Percentiles rank a stretch among this genome's conserved stretches.
Evolutionary conservation across 1,140 invertebrate genomes (phyloP).

Genomic region (Rhizoglyphus robini): DNA sequence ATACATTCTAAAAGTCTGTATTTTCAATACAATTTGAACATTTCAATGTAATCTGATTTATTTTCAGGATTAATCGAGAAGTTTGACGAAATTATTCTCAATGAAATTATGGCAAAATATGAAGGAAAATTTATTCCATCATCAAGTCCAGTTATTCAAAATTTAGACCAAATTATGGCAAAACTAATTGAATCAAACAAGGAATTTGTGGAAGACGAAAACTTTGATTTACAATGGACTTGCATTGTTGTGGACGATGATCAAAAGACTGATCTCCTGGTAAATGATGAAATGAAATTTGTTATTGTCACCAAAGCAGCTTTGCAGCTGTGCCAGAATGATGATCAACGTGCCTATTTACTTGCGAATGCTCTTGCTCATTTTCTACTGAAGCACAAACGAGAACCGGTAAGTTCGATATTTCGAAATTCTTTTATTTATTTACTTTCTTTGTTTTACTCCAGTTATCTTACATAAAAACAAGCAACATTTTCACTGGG

Average conservation of each 20-base stretch:
- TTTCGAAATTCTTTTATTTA: background rate
- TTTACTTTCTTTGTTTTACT: background rate
- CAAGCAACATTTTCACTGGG: no score
- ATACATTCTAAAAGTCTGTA: background rate
- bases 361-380: constrained; percentile 4
- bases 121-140: constrained; percentile 3
- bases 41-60: background rate
- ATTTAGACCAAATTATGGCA: background rate
- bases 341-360: constrained; percentile 15
- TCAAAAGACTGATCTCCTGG: constrained; percentile 2
- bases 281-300: background rate
- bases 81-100: background rate
- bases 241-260: constrained; percentile 11
- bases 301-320: background rate
- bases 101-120: background rate
- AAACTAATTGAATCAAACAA: constrained; percentile 10
- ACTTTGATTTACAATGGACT: background rate
- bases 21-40: background rate
- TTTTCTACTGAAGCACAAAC: constrained; percentile 4
- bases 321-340: constrained; percentile 6
- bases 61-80: background rate
- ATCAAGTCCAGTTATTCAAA: background rate
- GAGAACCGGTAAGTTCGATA: constrained; percentile 14
- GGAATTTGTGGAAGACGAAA: constrained; percentile 6
- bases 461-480: background rate